A percentile compares a stretch with the other conserved stretches of the same genome.
These are phyloP conservation scores for Elegia similella DNA, from an alignment of 2,888 invertebrate species.

Conservation along the genomic window DNA sequence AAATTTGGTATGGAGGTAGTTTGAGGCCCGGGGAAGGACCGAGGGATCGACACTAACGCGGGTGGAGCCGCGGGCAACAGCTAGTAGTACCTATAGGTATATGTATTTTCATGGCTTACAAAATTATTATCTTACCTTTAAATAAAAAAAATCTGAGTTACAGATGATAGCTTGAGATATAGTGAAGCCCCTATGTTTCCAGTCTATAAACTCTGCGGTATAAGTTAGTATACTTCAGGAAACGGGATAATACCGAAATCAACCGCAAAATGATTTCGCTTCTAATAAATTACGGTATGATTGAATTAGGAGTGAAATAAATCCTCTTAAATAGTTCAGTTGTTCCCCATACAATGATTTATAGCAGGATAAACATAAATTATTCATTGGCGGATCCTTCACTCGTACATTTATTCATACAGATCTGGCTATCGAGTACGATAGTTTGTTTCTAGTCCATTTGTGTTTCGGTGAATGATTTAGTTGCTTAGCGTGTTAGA, in stretches of 20 bases:
- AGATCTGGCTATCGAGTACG: constrained; percentile 22
- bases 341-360: constrained; percentile 34
- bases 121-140: no score
- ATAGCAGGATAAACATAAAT: constrained; percentile 43
- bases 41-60: no score
- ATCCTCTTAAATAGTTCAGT: constrained; percentile 25
- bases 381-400: constrained; percentile 47
- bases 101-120: no score
- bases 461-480: background rate
- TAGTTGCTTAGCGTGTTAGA: background rate
- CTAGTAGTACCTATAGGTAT: no score
- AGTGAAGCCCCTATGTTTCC: no score
- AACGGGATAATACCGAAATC: background rate
- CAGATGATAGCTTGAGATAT: no score
- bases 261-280: background rate
- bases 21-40: no score
- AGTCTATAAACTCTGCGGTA: no score
- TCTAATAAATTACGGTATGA: background rate
- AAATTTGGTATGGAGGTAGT: no score
- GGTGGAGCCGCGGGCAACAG: no score
- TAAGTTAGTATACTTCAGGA: background rate
- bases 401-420: constrained; percentile 47
- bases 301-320: constrained; percentile 19
- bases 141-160: no score
- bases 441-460: constrained; percentile 14